Evolutionary conservation across 1,140 invertebrate species (phyloP).

Genomic region (Bicyclus anynana): DNA sequence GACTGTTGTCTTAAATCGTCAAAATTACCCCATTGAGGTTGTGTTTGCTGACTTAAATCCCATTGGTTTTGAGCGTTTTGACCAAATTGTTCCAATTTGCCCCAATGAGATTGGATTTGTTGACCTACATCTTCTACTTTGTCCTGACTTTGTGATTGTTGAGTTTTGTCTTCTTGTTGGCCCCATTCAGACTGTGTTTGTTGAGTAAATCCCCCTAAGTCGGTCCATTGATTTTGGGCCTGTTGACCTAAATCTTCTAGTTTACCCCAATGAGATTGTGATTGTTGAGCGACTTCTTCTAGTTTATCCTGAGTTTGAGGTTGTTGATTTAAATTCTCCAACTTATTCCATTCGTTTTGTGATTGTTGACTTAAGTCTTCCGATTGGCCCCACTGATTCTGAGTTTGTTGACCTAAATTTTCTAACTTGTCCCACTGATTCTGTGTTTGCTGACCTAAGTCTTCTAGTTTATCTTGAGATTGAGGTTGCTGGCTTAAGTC

Average conservation of each 20-base stretch:
- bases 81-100: not conserved
- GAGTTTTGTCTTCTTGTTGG: conserved; percentile 26
- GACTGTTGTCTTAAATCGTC: conserved; percentile 28
- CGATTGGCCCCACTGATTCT: not conserved
- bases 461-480: conserved; percentile 34
- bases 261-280: conserved; percentile 35
- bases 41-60: conserved; percentile 31
- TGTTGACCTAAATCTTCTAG: conserved; percentile 30
- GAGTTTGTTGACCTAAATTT: conserved; percentile 21
- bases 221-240: not conserved
- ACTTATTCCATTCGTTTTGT: not conserved
- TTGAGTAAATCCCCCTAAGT: not conserved
- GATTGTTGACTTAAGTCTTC: not conserved
- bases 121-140: conserved; percentile 12
- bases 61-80: not conserved
- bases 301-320: conserved; percentile 13
- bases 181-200: not conserved
- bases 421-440: conserved; percentile 34
- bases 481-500: conserved; percentile 22
- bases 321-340: conserved; percentile 19
- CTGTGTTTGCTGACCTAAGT: conserved; percentile 39
- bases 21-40: conserved; percentile 13
- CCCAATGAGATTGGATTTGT: conserved; percentile 18
- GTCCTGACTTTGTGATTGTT: conserved; percentile 23
- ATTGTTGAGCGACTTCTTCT: conserved; percentile 35